Base-by-base conservation (phyloP, 2,888 invertebrate genomes). In the Barypeithes pellucidus region DNA sequence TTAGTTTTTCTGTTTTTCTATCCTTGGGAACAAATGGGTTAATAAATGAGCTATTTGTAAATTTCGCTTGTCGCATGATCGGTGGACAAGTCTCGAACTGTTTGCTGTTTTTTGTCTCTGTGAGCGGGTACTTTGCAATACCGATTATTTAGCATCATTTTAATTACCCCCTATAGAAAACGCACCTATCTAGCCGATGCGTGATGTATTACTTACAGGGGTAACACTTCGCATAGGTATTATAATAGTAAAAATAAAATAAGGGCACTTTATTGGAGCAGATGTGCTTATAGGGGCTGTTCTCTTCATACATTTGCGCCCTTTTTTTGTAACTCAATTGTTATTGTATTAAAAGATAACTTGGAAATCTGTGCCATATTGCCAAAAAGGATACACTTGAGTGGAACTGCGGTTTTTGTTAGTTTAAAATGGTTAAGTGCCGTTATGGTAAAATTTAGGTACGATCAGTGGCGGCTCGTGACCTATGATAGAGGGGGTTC, bases 321-420 rank as follows among this genome's bases (percentile, higher is more conserved):
- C 60, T 71, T 59, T 71, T 24, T 65, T 65, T 39, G 63, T n/a
- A 60, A 71, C 71, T 66, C 71, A 59, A 71, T 72, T 72, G 72
- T 72, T 12, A 22, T 22, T 22, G 29, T 67, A 67, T 72, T 72
- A 72, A 72, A 72, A 72, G 61, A 47, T 66, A 67, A 61, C 67
- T 8, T 39, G 66, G 61, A 72, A 72, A 72, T 72, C 60, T 45
- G 61, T 18, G 72, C 50, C 72, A 72, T 72, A 72, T 67, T 72
- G 65, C 24, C 33, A 11, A 54, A 18, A 61, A 54, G 62, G 72
- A 22, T 60, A 39, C 60, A 39, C 65, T 71, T 43, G 66, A 66
- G 50, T 71, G 41, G 50, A 24, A 5, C n/a, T 47, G 52, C 14
- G 20, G 59, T 60, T 67, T 61, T 43, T 43, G 36, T 41, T 54